These are phyloP conservation scores for Polydrusus pterygomalis DNA, from an alignment of 2,888 invertebrate genomes.

Conservation along the genomic window DNA sequence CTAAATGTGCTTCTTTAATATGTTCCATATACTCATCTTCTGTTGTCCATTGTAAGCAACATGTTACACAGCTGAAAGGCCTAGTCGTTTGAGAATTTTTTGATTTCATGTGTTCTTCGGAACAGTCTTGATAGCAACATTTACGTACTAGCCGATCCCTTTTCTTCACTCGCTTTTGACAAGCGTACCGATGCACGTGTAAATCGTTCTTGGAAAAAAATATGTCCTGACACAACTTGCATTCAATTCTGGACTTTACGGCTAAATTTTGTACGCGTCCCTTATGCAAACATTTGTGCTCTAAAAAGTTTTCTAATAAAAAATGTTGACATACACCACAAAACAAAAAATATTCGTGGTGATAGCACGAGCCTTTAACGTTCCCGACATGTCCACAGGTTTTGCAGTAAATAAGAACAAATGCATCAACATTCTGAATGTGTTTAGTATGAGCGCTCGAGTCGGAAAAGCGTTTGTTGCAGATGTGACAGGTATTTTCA, in stretches of 20 bases:
- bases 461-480: constrained; percentile 35
- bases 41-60: constrained; percentile 3
- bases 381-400: constrained; percentile 23
- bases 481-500: constrained; percentile 22
- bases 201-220: constrained; percentile 44
- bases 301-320: constrained; percentile 22
- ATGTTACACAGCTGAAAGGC: constrained; percentile 1
- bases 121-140: constrained; percentile 26
- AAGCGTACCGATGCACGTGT: background rate
- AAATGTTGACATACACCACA: constrained; percentile 35
- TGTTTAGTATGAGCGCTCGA: constrained; percentile 16
- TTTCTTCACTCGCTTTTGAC: background rate
- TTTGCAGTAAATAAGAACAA: constrained; percentile 43
- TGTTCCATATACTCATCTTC: constrained; percentile 21
- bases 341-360: constrained; percentile 34
- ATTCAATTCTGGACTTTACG: constrained; percentile 48
- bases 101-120: constrained; percentile 2
- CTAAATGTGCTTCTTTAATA: constrained; percentile 19
- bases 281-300: constrained; percentile 42
- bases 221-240: constrained; percentile 56
- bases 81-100: background rate
- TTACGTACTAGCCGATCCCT: background rate
- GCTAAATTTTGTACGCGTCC: constrained; percentile 32
- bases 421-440: constrained; percentile 45
- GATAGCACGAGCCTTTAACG: constrained; percentile 10